Evolutionary conservation across 2,888 invertebrate species (phyloP).

Genomic region (Drosophila putrida): DNA sequence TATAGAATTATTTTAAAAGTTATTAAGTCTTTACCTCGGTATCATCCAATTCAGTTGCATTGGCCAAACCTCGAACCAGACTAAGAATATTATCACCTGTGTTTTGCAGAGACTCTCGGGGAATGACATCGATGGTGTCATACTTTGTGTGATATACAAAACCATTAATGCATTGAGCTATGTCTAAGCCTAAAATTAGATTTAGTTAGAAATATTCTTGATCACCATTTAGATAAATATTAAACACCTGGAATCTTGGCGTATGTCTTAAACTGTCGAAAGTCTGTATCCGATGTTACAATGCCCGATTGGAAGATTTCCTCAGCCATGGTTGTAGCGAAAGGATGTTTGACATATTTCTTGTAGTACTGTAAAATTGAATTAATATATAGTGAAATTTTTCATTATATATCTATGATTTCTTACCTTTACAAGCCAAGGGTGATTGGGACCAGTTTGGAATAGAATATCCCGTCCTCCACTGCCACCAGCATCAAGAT

Average conservation of each 20-base stretch:
- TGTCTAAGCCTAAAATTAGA: slow-evolving; percentile 88
- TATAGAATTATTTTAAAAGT: neutral
- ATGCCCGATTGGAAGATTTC: slow-evolving; percentile 89
- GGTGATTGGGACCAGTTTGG: slow-evolving; percentile 92
- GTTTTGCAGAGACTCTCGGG: slow-evolving; percentile 89
- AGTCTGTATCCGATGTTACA: slow-evolving; percentile 90
- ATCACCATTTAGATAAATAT: neutral
- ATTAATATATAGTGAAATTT: neutral
- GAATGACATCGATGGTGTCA: slow-evolving; percentile 88
- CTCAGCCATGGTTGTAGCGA: slow-evolving; percentile 87
- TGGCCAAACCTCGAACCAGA: slow-evolving; percentile 86
- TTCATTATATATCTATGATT: neutral
- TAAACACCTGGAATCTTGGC: slow-evolving; percentile 67
- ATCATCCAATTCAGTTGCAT: slow-evolving; percentile 81
- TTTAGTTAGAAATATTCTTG: neutral
- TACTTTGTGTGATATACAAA: slow-evolving; percentile 92
- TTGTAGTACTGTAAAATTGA: slow-evolving; percentile 84
- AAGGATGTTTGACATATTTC: slow-evolving; percentile 86
- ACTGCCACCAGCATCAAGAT: slow-evolving; percentile 96
- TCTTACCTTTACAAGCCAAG: slow-evolving; percentile 88
- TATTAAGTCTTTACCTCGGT: slow-evolving; percentile 53
- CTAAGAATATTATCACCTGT: slow-evolving; percentile 90
- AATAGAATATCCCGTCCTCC: slow-evolving; percentile 96
- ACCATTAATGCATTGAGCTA: slow-evolving; percentile 91
- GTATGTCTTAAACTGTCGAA: slow-evolving; percentile 67